Percentiles rank a stretch among this genome's conserved stretches.
phyloP scores from a whole-genome alignment of 1,140 invertebrate species.

The Hypothenemus hampei region DNA sequence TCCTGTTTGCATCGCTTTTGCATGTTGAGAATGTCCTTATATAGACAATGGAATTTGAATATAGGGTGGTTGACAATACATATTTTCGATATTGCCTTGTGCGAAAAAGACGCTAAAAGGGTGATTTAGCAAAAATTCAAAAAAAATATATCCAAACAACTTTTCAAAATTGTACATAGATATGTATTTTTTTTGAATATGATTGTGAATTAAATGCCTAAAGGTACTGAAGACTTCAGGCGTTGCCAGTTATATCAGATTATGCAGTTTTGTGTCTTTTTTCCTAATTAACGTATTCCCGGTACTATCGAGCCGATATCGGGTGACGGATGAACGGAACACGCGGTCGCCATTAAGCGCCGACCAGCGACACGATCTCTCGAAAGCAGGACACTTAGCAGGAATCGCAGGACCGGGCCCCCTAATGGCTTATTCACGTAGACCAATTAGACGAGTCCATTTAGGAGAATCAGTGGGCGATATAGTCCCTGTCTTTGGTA shows the following conservation, averaged over 20 bases:
- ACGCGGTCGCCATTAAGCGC: conserved; percentile 27
- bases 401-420: conserved; percentile 21
- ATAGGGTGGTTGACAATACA: no score
- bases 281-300: conserved; percentile 28
- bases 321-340: conserved; percentile 27
- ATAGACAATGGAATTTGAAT: conserved; percentile 17
- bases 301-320: conserved; percentile 24
- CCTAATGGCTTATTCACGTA: conserved; percentile 30
- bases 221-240: background rate
- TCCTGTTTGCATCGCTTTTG: conserved; percentile 21
- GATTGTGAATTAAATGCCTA: background rate
- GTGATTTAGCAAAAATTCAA: no score
- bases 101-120: no score
- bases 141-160: no score
- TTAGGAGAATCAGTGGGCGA: conserved; percentile 23
- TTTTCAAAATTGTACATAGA: no score
- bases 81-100: conserved; percentile 7
- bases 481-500: conserved; percentile 17
- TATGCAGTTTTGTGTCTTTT: conserved; percentile 10
- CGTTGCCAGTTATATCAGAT: conserved; percentile 8
- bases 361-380: conserved; percentile 27
- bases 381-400: conserved; percentile 26
- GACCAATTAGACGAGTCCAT: conserved; percentile 26
- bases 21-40: conserved; percentile 19
- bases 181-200: no score